phyloP scores from a whole-genome alignment of 2,113 vertebrate species.

The Varanus salvator region DNA sequence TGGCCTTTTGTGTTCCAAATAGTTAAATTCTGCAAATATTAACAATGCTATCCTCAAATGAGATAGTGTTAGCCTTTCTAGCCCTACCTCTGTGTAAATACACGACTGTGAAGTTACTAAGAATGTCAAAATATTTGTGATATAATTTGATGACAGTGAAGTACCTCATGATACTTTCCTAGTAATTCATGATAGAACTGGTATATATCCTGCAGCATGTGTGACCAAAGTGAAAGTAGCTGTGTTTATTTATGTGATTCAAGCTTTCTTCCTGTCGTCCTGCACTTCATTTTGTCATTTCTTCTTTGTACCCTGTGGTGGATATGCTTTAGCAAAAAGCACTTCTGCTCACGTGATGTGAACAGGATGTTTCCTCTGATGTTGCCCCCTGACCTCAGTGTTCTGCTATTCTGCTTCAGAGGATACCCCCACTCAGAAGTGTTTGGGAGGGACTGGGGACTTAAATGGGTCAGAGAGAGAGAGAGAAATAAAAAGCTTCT shows the following conservation, averaged over 20 bases:
- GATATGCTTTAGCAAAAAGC: too few relatives aligned
- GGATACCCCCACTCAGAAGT: background rate
- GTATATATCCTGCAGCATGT: background rate
- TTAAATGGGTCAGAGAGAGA: background rate
- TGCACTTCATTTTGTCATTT: background rate
- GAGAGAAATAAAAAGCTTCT: background rate
- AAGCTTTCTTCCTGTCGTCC: background rate
- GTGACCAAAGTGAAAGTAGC: background rate
- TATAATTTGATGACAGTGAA: background rate
- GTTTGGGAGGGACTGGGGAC: background rate
- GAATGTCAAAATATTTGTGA: background rate
- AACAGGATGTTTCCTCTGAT: too few relatives aligned
- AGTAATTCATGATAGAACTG: background rate
- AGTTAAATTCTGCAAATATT: background rate
- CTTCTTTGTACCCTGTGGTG: background rate
- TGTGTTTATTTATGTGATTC: background rate
- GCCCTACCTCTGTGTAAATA: too few relatives aligned
- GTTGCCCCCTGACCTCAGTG: too few relatives aligned
- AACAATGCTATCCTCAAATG: background rate
- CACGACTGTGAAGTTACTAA: background rate
- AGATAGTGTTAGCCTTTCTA: background rate
- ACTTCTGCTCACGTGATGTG: too few relatives aligned
- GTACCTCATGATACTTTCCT: background rate
- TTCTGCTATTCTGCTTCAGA: background rate
- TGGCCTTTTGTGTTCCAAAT: slow-evolving; percentile 16